Evolutionary conservation across 1,140 invertebrate species (phyloP), one percentile per base, ranked within the genome.

Genomic region (Psilanteris sp.): DNA sequence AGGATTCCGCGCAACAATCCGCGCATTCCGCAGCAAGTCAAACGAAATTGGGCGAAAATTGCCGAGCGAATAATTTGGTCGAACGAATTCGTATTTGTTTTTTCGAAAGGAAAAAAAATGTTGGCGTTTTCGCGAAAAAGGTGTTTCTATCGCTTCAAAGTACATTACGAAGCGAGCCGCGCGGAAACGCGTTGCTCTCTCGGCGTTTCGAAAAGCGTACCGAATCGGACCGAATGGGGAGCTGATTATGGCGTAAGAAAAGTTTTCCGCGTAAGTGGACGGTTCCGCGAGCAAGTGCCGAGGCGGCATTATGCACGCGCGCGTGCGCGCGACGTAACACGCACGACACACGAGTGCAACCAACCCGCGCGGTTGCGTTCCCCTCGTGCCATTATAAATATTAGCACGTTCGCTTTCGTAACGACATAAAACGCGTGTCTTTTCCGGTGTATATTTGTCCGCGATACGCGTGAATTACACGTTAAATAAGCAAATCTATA

Each of bases 381-480:
- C 48, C 44, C 13, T 16, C 31, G 41, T 36, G 9, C 16, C 36
- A 54, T 59, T 70, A 73, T 66, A 66, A 57, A 73, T 73, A 73
- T 70, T 52, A 70, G 48, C 57, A 57, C 36, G 50, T 57, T 72
- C 41, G 48, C 26, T 39, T 37, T 64, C 24, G 43, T 20, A 50
- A 31, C 48, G 50, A 57, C 41, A 50, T 64, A 57, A 72, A 72
- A 72, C 57, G 57, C 68, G 13, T 64, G 57, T 72, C 57, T 72
- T 64, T 72, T 64, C 50, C 68, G 68, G 32, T 64, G 68, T 72
- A 64, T 64, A 64, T 72, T 64, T 73, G 50, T 66, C 41, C 32
- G 46, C 36, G 55, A 71, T 55, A 62, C 34, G 41, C 34, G 43
- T 52, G 59, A 41, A 59, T 59, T 73, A 52, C 52, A 73, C 59